Percentiles rank a stretch among this genome's conserved stretches.
Conservation (phyloP, 2,113 vertebrate species). For the Genyomyrus donnyi region DNA sequence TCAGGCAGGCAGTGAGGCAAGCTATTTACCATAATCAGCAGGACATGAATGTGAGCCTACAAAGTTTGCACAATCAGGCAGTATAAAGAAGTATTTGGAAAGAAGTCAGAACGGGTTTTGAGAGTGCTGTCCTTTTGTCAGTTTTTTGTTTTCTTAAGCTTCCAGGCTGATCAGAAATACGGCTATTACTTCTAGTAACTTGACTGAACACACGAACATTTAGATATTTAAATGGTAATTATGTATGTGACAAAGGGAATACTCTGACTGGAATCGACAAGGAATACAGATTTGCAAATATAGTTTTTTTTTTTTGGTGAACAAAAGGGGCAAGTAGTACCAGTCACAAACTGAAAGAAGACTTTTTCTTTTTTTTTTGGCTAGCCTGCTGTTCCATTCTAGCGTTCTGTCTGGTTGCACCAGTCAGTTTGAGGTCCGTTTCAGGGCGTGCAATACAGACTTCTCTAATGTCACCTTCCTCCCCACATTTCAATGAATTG, state of each 20-base stretch:
- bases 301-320: neutral
- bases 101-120: neutral
- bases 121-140: neutral
- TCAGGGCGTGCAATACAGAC: neutral
- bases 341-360: neutral
- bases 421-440: neutral
- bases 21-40: constrained; percentile 6
- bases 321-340: neutral
- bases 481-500: neutral
- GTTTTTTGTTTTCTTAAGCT: neutral
- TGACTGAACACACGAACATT: neutral
- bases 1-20: neutral
- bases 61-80: neutral
- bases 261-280: neutral
- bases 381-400: neutral
- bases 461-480: neutral
- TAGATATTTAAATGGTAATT: neutral
- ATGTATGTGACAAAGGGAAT: neutral
- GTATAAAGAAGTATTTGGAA: neutral
- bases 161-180: neutral
- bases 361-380: neutral
- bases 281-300: neutral
- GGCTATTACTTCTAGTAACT: neutral
- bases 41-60: neutral
- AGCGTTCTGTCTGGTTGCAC: neutral